A percentile compares a stretch with the other conserved stretches of the same genome.
Evolutionary conservation across 2,888 invertebrate species (phyloP).

Genomic region (Athetis lepigone): DNA sequence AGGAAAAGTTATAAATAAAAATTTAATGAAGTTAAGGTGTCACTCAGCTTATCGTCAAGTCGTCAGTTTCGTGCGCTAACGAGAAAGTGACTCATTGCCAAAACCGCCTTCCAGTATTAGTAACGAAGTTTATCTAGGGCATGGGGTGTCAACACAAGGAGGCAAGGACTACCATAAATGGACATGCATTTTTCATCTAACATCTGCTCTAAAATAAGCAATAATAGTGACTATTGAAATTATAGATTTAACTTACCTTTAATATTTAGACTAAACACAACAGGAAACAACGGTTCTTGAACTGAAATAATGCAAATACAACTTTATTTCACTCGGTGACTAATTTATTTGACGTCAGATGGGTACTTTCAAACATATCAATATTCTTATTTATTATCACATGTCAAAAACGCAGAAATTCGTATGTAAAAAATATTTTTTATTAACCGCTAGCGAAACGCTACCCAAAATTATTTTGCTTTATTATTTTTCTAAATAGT

Average conservation of each 20-base stretch:
- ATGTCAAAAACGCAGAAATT: background rate
- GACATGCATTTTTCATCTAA: constrained; percentile 71
- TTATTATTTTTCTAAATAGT: background rate
- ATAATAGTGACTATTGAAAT: background rate
- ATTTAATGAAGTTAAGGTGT: constrained; percentile 67
- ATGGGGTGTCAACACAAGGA: constrained; percentile 73
- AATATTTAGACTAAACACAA: constrained; percentile 41
- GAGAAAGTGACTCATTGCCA: constrained; percentile 78
- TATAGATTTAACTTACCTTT: constrained; percentile 63
- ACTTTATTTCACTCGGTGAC: constrained; percentile 45
- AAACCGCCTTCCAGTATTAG: constrained; percentile 69
- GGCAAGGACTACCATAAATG: constrained; percentile 80
- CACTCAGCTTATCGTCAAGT: constrained; percentile 73
- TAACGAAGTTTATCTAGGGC: constrained; percentile 77
- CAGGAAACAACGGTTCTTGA: constrained; percentile 53
- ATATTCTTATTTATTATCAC: background rate
- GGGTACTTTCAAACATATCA: constrained; percentile 23
- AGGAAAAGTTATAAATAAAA: constrained; percentile 69
- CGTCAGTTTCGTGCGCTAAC: constrained; percentile 73
- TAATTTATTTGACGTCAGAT: constrained; percentile 60
- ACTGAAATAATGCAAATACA: constrained; percentile 49
- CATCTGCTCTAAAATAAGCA: constrained; percentile 68
- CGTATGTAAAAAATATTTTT: background rate
- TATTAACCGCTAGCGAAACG: too few species aligned
- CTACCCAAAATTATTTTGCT: too few species aligned